Base-by-base conservation (phyloP, 37 sponge, comb jelly and placozoan species). In the Halichondria panicea region DNA sequence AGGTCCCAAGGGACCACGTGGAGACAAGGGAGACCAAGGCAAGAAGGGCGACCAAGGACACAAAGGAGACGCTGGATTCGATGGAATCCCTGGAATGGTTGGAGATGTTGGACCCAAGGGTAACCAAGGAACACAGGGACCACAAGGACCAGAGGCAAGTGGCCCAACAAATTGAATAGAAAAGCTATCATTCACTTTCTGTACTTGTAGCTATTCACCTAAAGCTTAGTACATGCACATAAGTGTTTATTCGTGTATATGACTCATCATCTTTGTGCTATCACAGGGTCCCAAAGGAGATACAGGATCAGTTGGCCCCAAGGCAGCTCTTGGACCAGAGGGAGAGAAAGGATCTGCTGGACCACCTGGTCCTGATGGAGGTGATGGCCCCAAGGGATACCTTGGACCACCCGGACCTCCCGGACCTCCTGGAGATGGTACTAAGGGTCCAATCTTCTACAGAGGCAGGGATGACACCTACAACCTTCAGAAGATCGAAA, bases 271-370 rank as follows among this genome's bases (percentile, higher is more conserved):
- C 13, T 52, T 71, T 22, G 48, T 13, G 7, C 2, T 58, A 41
- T 6, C 13, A 55, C 37, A 86, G 87, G 87, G 87, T 1, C 81
- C 87, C 21, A 86, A 86, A 67, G 87, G 87, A 58, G 55, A 28
- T 5, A 34, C 7, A 35, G 87, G 87, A 60, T 37, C 30, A 18
- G 24, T 0, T 36, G 87, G 87, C 19, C 74, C 74, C 4, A 13
- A 7, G 24, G 87, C 81, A 7, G 38, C 19, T 0, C 22, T 36
- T 58, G 87, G 87, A 33, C 75, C 74, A 25, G 59, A 73, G 33
- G 87, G 87, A 68, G 61, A 67, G 61, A 86, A 86, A 70, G 87
- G 87, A 58, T 74, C 87, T 34, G 70, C 44, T 25, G 87, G 80
- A 58, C 48, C 58, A 21, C 9, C 15, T 31, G 87, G 87, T n/a